These are phyloP conservation scores for Microcebus lehilahytsara DNA, from an alignment of 2,113 vertebrate genomes.

Conservation along the genomic window DNA sequence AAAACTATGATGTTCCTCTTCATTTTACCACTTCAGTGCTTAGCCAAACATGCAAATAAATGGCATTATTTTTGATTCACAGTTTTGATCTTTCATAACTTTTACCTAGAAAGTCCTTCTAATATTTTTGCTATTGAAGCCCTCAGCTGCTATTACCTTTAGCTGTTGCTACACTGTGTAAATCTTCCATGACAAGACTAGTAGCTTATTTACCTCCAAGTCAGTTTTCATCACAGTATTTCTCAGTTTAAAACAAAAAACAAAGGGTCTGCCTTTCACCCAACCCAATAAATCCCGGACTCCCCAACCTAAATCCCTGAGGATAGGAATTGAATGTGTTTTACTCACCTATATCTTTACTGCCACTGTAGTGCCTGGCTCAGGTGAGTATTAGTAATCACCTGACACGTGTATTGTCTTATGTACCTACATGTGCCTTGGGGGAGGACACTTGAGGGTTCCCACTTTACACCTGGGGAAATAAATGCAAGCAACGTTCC, in stretches of 20 bases:
- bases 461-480: background rate
- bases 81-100: background rate
- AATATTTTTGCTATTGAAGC: background rate
- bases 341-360: background rate
- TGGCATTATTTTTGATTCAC: background rate
- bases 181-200: background rate
- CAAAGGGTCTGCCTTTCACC: background rate
- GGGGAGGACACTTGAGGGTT: background rate
- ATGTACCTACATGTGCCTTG: background rate
- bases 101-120: background rate
- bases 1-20: background rate
- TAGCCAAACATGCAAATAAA: background rate
- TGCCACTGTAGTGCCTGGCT: background rate
- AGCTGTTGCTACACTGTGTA: background rate
- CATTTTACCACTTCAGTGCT: background rate
- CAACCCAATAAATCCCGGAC: background rate
- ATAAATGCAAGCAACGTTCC: background rate
- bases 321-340: background rate
- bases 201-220: background rate
- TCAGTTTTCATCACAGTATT: background rate
- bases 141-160: background rate
- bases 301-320: background rate
- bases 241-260: background rate
- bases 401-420: too few relatives aligned
- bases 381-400: background rate